Evolutionary conservation across 2,113 vertebrate genomes (phyloP).

Genomic region (Saguinus midas): DNA sequence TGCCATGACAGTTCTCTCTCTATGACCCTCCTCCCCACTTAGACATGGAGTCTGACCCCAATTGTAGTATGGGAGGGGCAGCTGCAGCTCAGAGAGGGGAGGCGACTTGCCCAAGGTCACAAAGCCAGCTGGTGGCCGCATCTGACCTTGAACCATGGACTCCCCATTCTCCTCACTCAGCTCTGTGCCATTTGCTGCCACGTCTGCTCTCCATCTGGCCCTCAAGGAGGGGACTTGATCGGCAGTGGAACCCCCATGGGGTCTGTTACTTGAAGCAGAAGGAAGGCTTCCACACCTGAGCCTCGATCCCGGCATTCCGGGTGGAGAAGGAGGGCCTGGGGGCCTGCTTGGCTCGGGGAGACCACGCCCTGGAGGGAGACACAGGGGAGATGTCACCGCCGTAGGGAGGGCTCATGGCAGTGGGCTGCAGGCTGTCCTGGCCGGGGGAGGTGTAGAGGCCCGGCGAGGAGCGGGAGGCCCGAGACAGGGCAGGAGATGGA

Average conservation of each 20-base stretch:
- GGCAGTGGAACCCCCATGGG: conserved; percentile 5
- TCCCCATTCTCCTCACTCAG: background rate
- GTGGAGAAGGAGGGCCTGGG: conserved; percentile 96
- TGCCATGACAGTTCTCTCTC: background rate
- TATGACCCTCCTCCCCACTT: background rate
- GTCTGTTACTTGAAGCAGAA: conserved; percentile 87
- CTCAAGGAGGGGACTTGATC: background rate
- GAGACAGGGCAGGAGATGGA: conserved; percentile 82
- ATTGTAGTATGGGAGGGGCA: background rate
- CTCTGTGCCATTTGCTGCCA: conserved; percentile 38
- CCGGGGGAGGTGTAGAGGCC: conserved; percentile 76
- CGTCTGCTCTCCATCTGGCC: background rate
- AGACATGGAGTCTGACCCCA: background rate
- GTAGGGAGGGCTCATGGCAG: conserved; percentile 60
- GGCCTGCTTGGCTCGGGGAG: conserved; percentile 88
- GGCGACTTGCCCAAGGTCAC: background rate
- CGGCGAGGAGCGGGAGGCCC: conserved; percentile 78
- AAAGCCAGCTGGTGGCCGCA: background rate
- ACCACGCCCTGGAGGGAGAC: conserved; percentile 86
- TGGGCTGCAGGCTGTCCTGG: conserved; percentile 65
- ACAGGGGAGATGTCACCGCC: conserved; percentile 77
- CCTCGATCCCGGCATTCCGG: conserved; percentile 92
- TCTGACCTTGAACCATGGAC: background rate
- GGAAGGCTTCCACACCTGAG: conserved; percentile 99
- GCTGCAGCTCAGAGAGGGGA: background rate